Percentiles rank a stretch among this genome's conserved stretches.
Conservation (phyloP, 2,888 invertebrate genomes). For the Pinctada fucata region DNA sequence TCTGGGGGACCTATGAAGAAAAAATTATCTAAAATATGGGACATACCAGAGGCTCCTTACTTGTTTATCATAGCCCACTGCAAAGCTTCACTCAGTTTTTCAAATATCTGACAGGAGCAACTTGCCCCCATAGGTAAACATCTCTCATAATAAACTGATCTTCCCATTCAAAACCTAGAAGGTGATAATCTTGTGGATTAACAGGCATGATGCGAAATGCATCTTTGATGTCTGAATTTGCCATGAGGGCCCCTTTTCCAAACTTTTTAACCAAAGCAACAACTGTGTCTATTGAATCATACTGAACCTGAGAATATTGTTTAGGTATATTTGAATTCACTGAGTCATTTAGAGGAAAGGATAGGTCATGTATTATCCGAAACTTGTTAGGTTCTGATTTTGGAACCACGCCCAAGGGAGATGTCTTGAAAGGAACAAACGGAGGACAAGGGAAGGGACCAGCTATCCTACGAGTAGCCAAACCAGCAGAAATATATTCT, state of each 20-base stretch:
- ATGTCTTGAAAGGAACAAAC: neutral
- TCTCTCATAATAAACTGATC: too few relatives aligned
- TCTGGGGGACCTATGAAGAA: too few relatives aligned
- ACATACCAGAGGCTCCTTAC: too few relatives aligned
- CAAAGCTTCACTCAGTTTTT: too few relatives aligned
- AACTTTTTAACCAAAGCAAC: neutral
- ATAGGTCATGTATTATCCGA: slow-evolving; percentile 1
- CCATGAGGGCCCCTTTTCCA: neutral
- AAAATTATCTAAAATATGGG: too few relatives aligned
- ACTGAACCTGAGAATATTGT: neutral
- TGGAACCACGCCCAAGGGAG: neutral
- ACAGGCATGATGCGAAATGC: too few relatives aligned
- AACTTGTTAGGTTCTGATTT: slow-evolving; percentile 2
- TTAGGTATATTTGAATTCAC: slow-evolving; percentile 2
- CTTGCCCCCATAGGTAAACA: too few relatives aligned
- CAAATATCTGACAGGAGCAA: too few relatives aligned
- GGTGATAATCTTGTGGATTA: too few relatives aligned
- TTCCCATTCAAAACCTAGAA: too few relatives aligned
- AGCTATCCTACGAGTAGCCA: neutral
- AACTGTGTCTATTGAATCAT: neutral
- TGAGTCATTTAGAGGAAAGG: neutral
- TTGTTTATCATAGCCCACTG: too few relatives aligned
- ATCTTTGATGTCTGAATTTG: neutral
- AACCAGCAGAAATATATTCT: neutral
- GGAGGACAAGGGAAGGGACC: slow-evolving; percentile 1